Percentiles rank a stretch among this genome's conserved stretches.
phyloP scores from a whole-genome alignment of 2,113 vertebrate genomes.

The Melanerpes formicivorus region DNA sequence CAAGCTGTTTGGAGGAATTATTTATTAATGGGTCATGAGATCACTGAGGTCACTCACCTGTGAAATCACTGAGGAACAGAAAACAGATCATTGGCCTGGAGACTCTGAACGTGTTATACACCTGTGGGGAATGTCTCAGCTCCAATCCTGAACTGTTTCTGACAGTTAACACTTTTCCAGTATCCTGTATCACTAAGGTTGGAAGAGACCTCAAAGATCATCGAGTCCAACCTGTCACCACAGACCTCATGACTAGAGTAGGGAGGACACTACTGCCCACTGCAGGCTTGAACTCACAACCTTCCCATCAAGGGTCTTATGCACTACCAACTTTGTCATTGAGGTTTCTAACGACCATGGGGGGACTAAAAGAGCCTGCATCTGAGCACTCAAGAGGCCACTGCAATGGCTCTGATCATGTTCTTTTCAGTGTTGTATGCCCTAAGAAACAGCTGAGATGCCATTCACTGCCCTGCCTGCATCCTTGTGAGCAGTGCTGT shows the following conservation, averaged over 20 bases:
- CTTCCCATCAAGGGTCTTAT: too few species aligned
- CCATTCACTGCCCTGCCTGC: background rate
- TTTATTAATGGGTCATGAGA: conserved; percentile 43
- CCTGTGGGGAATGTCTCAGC: background rate
- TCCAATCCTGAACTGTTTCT: background rate
- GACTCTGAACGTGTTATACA: conserved; percentile 46
- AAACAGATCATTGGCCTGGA: conserved; percentile 6
- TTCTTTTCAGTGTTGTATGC: background rate
- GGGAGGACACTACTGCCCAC: too few species aligned
- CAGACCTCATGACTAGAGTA: too few species aligned
- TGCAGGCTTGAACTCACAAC: too few species aligned
- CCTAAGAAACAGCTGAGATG: background rate
- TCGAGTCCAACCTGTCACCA: too few species aligned
- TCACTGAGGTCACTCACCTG: conserved; percentile 9
- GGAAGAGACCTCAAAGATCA: too few species aligned
- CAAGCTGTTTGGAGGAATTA: conserved; percentile 12
- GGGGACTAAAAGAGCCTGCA: background rate
- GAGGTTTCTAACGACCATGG: background rate
- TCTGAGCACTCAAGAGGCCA: background rate
- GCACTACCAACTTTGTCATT: too few species aligned
- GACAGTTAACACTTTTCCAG: background rate
- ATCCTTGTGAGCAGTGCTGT: background rate
- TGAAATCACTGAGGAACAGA: conserved; percentile 9
- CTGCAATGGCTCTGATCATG: background rate
- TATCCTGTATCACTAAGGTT: too few species aligned